Evolutionary conservation across 2,113 vertebrate species (phyloP).

Genomic region (Lonchura striata): DNA sequence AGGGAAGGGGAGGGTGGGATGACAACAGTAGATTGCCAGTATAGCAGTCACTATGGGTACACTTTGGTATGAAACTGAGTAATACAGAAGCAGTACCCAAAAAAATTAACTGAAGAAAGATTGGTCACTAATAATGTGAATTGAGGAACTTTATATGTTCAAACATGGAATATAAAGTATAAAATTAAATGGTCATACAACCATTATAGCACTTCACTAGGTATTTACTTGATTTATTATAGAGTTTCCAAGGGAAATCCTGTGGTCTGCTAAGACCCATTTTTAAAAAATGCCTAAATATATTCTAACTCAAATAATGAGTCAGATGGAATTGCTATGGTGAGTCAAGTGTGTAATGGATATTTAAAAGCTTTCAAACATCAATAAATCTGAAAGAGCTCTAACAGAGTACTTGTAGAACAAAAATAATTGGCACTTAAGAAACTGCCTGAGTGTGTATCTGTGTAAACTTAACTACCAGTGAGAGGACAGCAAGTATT

Average conservation of each 20-base stretch:
- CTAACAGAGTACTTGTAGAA: constrained; percentile 12
- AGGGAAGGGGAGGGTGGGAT: not conserved
- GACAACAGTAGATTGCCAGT: not conserved
- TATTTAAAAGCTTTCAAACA: constrained; percentile 54
- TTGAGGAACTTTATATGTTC: not conserved
- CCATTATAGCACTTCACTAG: not conserved
- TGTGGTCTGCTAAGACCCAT: not conserved
- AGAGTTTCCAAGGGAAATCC: constrained; percentile 19
- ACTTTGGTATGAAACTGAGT: not conserved
- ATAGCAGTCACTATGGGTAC: not conserved
- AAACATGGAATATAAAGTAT: not conserved
- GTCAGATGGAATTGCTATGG: constrained; percentile 36
- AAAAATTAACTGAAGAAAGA: not conserved
- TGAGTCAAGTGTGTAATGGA: constrained; percentile 47
- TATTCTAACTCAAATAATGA: constrained; percentile 51
- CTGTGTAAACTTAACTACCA: not conserved
- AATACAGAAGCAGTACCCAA: not conserved
- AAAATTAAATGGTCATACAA: constrained; percentile 10
- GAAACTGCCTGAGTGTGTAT: not conserved
- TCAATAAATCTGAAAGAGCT: constrained; percentile 47
- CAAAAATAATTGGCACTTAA: constrained; percentile 38
- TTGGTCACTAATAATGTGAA: not conserved
- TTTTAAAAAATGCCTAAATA: constrained; percentile 41
- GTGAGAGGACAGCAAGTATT: not conserved
- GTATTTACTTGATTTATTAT: constrained; percentile 34